A percentile compares a stretch with the other conserved stretches of the same genome.
phyloP scores from a whole-genome alignment of 1,140 invertebrate genomes.

The Heliconius melpomene region DNA sequence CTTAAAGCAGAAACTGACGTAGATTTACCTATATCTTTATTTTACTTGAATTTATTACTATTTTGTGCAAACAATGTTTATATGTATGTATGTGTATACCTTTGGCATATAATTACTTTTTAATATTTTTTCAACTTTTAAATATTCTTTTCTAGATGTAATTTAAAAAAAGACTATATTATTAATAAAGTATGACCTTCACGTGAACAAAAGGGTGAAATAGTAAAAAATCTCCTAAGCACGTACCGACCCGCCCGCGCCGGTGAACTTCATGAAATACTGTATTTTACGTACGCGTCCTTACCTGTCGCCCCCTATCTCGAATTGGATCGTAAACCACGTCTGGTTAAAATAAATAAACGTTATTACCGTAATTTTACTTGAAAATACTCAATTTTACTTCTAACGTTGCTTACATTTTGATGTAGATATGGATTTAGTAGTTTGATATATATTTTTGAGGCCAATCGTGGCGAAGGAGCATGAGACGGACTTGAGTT shows the following conservation, averaged over 20 bases:
- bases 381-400: not conserved
- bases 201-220: not conserved
- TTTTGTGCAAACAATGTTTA: no score
- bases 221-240: slow-evolving; percentile 7
- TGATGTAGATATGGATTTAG: not conserved
- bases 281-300: slow-evolving; percentile 32
- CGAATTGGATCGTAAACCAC: slow-evolving; percentile 31
- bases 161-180: not conserved
- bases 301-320: slow-evolving; percentile 30
- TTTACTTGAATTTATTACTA: no score
- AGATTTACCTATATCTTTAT: not conserved
- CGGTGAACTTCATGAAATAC: slow-evolving; percentile 18
- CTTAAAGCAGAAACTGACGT: no score
- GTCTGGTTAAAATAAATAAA: slow-evolving; percentile 19
- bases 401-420: not conserved
- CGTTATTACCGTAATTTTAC: not conserved
- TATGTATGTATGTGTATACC: no score
- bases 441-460: not conserved
- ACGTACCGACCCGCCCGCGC: slow-evolving; percentile 7
- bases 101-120: no score
- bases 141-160: not conserved
- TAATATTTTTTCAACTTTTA: no score
- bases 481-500: no score
- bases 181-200: slow-evolving; percentile 5
- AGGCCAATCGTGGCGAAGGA: no score